Percentiles rank a stretch among this genome's conserved stretches.
Conservation (phyloP, 1,140 invertebrate genomes). For the Brachionus paranguensis region DNA sequence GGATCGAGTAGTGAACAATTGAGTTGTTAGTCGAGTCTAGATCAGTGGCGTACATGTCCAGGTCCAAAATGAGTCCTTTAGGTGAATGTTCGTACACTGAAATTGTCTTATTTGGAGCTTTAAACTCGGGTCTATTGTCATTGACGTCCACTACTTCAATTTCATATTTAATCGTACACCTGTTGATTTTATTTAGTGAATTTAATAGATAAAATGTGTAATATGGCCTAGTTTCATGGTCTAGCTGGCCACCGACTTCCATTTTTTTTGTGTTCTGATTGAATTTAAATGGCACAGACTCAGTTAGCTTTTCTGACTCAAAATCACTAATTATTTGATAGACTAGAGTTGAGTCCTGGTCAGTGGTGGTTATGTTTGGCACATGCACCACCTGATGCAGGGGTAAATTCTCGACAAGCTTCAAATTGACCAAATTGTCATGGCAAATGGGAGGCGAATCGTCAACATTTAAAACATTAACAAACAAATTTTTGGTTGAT, state of each 20-base stretch:
- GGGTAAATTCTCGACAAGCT: neutral
- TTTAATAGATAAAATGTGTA: slow-evolving; percentile 1
- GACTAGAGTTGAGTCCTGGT: neutral
- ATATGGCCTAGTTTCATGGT: neutral
- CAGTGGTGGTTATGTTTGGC: neutral
- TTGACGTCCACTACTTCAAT: neutral
- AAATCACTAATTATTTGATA: neutral
- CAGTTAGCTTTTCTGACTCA: neutral
- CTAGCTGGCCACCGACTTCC: neutral
- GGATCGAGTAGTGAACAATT: neutral
- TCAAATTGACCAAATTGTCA: neutral
- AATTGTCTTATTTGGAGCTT: neutral
- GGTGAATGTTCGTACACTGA: neutral
- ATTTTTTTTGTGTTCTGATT: neutral
- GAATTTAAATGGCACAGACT: neutral
- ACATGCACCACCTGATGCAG: neutral
- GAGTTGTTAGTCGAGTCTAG: neutral
- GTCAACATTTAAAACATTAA: slow-evolving; percentile 17
- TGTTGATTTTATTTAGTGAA: neutral
- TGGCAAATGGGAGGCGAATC: neutral
- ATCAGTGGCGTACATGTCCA: neutral
- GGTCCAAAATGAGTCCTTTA: neutral
- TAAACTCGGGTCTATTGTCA: neutral
- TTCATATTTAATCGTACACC: neutral
- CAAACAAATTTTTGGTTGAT: neutral